These are phyloP conservation scores for Arvicanthis niloticus DNA, from an alignment of 2,113 vertebrate genomes.

Conservation along the genomic window DNA sequence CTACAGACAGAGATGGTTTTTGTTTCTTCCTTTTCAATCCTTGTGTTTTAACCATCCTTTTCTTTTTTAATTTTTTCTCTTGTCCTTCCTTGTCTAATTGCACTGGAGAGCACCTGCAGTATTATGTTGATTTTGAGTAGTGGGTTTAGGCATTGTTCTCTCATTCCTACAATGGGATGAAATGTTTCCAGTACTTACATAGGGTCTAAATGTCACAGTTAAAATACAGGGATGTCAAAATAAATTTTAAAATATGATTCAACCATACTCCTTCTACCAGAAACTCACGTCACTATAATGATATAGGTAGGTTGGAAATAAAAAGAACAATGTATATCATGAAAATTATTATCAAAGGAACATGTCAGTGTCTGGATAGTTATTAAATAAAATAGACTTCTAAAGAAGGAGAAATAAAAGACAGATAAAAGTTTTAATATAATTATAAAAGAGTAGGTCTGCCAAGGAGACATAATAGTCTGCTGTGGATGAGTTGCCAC, in stretches of 20 bases:
- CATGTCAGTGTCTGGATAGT: background rate
- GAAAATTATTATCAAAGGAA: background rate
- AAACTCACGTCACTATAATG: slow-evolving; percentile 33
- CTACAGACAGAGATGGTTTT: background rate
- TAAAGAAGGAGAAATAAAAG: slow-evolving; percentile 21
- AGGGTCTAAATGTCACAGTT: background rate
- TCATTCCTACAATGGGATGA: background rate
- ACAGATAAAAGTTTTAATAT: background rate
- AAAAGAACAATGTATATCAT: background rate
- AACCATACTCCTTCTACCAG: background rate
- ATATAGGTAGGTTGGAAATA: background rate
- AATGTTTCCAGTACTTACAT: background rate
- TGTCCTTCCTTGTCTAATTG: background rate
- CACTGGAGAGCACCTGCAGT: background rate
- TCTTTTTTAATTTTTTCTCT: background rate
- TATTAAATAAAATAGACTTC: slow-evolving; percentile 9
- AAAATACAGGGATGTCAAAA: background rate
- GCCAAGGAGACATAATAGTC: background rate
- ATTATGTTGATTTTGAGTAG: background rate
- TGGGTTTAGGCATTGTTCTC: background rate
- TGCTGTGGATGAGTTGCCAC: background rate
- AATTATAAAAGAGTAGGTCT: background rate
- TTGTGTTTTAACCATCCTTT: background rate
- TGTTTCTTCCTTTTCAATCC: background rate
- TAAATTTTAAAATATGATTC: background rate